Percentiles rank a stretch among this genome's conserved stretches.
Conservation (phyloP, 2,888 invertebrate genomes). For the Machimus atricapillus region DNA sequence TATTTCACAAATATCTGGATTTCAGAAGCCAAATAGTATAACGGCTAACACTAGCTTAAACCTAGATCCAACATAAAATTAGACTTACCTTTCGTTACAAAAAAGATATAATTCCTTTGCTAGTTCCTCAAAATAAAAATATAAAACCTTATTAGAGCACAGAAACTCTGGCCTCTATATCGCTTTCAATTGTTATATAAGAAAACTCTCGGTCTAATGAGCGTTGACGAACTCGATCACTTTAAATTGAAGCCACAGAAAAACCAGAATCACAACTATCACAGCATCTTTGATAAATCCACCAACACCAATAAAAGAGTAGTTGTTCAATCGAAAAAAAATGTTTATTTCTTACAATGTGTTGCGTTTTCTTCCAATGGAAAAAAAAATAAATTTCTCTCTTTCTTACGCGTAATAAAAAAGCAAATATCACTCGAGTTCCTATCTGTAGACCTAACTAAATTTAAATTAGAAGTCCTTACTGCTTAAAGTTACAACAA, state of each 20-base stretch:
- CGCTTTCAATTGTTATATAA: not conserved
- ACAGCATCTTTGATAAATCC: not conserved
- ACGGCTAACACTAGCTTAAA: too few relatives aligned
- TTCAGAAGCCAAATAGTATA: too few relatives aligned
- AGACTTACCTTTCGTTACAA: not conserved
- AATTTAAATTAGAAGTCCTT: not conserved
- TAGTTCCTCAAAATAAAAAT: not conserved
- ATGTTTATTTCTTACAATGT: constrained; percentile 8
- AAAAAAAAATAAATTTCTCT: not conserved
- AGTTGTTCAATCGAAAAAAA: not conserved
- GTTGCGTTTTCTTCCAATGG: constrained; percentile 13
- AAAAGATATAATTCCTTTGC: not conserved
- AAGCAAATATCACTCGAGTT: constrained; percentile 31
- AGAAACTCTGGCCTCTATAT: not conserved
- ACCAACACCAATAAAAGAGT: not conserved
- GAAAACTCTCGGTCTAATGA: not conserved
- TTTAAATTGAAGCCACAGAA: not conserved
- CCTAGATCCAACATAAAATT: not conserved
- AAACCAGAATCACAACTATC: not conserved
- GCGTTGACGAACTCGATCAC: not conserved
- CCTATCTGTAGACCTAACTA: not conserved
- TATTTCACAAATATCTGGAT: too few relatives aligned
- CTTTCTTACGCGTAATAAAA: constrained; percentile 2
- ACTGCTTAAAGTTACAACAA: not conserved
- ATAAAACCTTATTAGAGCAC: not conserved